These are phyloP conservation scores for Drosophila neocordata DNA, from an alignment of 1,140 invertebrate genomes.

Conservation along the genomic window DNA sequence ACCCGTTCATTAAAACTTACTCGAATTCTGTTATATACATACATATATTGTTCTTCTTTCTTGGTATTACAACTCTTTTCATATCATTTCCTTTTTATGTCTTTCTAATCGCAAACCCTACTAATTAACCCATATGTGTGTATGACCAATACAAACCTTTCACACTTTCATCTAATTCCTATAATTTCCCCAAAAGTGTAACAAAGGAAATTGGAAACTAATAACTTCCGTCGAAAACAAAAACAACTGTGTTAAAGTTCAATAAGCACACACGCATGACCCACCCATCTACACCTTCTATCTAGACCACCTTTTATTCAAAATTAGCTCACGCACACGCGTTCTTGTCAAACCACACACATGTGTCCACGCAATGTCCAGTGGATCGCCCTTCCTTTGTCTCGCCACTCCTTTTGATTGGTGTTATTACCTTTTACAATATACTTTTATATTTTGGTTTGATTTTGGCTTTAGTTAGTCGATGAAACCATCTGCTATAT, in stretches of 20 bases:
- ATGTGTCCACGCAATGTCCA: slow-evolving; percentile 9
- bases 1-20: no score
- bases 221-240: slow-evolving; percentile 65
- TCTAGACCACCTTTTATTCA: slow-evolving; percentile 13
- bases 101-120: background rate
- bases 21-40: no score
- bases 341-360: slow-evolving; percentile 24
- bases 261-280: slow-evolving; percentile 58
- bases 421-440: background rate
- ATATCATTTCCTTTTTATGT: slow-evolving; percentile 2
- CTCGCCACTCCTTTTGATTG: background rate
- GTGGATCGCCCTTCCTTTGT: background rate
- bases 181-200: slow-evolving; percentile 17
- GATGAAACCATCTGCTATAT: slow-evolving; percentile 58
- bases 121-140: slow-evolving; percentile 48
- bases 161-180: slow-evolving; percentile 40
- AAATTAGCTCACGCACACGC: slow-evolving; percentile 55
- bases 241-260: slow-evolving; percentile 63
- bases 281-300: background rate
- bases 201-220: slow-evolving; percentile 66
- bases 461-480: slow-evolving; percentile 19
- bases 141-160: slow-evolving; percentile 15
- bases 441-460: slow-evolving; percentile 25
- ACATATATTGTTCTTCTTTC: no score
- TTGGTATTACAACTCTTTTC: no score